Percentiles rank a stretch among this genome's conserved stretches.
These are phyloP conservation scores for Hepsetus odoe DNA, from an alignment of 2,113 vertebrate genomes.

Conservation along the genomic window DNA sequence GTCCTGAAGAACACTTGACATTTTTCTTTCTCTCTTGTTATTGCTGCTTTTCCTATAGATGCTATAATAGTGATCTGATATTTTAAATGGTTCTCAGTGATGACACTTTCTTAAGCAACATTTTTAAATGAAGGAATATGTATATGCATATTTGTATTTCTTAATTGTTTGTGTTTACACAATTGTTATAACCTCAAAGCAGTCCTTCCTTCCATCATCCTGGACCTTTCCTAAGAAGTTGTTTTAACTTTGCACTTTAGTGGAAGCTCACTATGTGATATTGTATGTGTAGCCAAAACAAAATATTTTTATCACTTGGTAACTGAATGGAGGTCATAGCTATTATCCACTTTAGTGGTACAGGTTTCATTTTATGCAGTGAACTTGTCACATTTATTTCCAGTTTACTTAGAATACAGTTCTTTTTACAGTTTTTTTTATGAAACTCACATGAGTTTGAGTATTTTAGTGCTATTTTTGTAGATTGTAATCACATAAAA, in stretches of 20 bases:
- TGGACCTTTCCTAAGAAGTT: not conserved
- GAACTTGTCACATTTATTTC: not conserved
- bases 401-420: not conserved
- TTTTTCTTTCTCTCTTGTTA: not conserved
- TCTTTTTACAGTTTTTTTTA: not conserved
- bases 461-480: not conserved
- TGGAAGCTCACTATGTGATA: not conserved
- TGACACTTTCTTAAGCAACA: not conserved
- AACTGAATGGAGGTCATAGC: not conserved
- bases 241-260: constrained; percentile 26
- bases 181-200: not conserved
- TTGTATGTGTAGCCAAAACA: not conserved
- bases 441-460: not conserved
- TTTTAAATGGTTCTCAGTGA: not conserved
- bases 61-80: not conserved
- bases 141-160: not conserved
- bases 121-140: not conserved
- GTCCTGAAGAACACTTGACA: not conserved
- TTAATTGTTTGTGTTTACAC: not conserved
- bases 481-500: too few relatives aligned
- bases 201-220: not conserved
- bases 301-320: constrained; percentile 4
- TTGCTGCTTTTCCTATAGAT: not conserved
- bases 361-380: not conserved
- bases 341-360: not conserved